Evolutionary conservation across 2,797 vertebrate species (phyloP).

Genomic region (Bryconaethiops microstoma): DNA sequence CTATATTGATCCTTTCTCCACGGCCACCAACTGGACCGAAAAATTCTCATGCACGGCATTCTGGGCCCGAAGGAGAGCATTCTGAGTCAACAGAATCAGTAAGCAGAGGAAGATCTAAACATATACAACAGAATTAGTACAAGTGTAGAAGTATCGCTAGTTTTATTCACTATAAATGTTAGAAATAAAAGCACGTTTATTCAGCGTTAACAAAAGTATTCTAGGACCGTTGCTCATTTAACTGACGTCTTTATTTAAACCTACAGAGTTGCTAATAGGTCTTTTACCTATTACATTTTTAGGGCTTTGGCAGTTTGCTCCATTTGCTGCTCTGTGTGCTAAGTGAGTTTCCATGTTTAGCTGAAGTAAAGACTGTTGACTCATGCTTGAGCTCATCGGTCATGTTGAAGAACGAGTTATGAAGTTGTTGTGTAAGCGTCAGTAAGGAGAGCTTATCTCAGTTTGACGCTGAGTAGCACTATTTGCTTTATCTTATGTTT

Average conservation of each 20-base stretch:
- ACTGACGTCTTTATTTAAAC: too few species aligned
- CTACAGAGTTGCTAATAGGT: background rate
- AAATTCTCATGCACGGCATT: constrained; percentile 60
- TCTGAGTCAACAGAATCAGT: constrained; percentile 79
- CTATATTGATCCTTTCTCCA: constrained; percentile 72
- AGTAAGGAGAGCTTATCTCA: background rate
- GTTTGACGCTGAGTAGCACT: background rate
- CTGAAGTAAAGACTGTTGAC: constrained; percentile 51
- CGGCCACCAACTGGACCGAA: constrained; percentile 79
- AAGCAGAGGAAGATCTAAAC: constrained; percentile 64
- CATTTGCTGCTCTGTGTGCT: background rate
- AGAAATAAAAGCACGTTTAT: too few species aligned
- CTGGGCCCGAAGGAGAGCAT: constrained; percentile 69
- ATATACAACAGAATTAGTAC: background rate
- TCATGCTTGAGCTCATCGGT: constrained; percentile 3
- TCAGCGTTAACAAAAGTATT: too few species aligned
- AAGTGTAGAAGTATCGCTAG: background rate
- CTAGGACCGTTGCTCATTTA: too few species aligned
- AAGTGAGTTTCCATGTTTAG: constrained; percentile 3
- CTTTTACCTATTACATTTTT: background rate
- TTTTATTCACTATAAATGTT: too few species aligned
- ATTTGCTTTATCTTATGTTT: constrained; percentile 1
- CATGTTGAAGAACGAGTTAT: constrained; percentile 32
- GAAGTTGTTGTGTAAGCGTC: constrained; percentile 49
- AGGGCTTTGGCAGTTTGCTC: background rate